These are phyloP conservation scores for Xiphorhynchus erythropygius DNA, from an alignment of 2,797 vertebrate species.

Conservation along the genomic window DNA sequence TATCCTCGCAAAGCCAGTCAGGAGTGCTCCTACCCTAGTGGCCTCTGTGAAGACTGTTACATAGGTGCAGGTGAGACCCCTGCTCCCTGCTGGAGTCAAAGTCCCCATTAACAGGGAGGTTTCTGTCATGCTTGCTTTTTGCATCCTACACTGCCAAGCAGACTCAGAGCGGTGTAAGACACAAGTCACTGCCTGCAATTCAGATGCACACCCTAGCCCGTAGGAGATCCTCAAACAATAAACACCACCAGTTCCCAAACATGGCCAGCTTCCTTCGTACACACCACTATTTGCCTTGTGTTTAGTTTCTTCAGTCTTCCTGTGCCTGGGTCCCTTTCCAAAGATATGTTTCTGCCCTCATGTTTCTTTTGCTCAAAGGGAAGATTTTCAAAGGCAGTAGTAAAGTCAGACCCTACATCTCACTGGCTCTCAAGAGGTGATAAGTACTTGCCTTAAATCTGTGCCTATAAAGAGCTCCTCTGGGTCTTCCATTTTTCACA, in stretches of 20 bases:
- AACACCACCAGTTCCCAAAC: background rate
- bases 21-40: background rate
- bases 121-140: background rate
- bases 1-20: background rate
- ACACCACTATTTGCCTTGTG: background rate
- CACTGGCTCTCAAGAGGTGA: background rate
- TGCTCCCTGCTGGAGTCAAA: background rate
- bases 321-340: background rate
- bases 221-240: background rate
- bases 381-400: background rate
- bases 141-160: background rate
- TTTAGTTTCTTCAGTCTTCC: background rate
- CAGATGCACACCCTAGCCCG: background rate
- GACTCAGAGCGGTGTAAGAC: background rate
- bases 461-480: background rate
- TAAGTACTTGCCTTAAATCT: background rate
- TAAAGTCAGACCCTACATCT: background rate
- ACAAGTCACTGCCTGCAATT: background rate
- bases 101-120: background rate
- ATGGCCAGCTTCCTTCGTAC: background rate
- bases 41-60: background rate
- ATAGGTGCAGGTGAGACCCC: accelerated
- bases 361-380: background rate
- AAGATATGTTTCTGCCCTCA: background rate
- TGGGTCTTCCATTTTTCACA: background rate